Base-by-base conservation (phyloP, 2,888 invertebrate species). In the Trachelus troglodyta region DNA sequence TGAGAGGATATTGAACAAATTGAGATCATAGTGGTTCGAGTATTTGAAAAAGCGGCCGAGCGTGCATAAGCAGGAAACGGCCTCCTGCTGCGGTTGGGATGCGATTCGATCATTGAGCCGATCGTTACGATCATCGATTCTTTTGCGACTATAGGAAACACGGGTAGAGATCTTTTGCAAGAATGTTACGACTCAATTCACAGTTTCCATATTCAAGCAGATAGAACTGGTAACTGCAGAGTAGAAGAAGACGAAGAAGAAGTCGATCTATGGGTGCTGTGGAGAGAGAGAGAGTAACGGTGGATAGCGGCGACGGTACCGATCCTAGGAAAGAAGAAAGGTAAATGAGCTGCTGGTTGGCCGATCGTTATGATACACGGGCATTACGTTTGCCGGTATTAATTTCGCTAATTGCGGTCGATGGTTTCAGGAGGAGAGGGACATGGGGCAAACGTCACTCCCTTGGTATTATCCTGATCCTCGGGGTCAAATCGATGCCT, bases 381-480 rank as follows among this genome's bases (percentile, higher is more conserved):
- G 56, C 56, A 56, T 56, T 56, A 56, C 23, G 88, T 85, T 86
- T 84, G 85, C 87, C 87, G 85, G 86, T 88, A 90, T 90, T 90
- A 90, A 90, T 90, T 90, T 89, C 89, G 90, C 90, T 90, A 90
- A 90, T 90, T 90, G 89, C 90, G 87, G 87, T 40, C 23, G 15
- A 89, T 87, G 89, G 89, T 88, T 90, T 88, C 23, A 56, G 56
- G 9, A 56, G 56, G 56, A 23, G 56, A 56, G 23, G 56, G 85
- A 85, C 87, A 87, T 86, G 87, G 83, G 85, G 87, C 89, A 89
- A 89, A 89, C 86, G 89, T 87, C 85, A 85, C 40, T 40, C 15
- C 15, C 40, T 40, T 56, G 56, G 23, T 9, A 56, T 23, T 56
- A 23, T 56, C 23, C 9, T 56, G 56, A 23, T 23, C 23, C 56